phyloP scores from a whole-genome alignment of 2,113 vertebrate genomes.

The Setophaga kirtlandii region DNA sequence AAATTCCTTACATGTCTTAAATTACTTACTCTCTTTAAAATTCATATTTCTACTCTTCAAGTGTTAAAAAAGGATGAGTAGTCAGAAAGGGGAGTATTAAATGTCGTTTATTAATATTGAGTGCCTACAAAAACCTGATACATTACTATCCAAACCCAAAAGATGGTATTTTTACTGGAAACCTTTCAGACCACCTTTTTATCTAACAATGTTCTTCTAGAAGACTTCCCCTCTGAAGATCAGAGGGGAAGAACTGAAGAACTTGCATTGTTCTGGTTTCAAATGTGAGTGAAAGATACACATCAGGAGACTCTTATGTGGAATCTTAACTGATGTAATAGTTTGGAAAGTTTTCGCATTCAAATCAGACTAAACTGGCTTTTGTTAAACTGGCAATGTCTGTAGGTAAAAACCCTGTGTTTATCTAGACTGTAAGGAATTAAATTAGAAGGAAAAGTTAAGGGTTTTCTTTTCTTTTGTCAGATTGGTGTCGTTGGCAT shows the following conservation, averaged over 20 bases:
- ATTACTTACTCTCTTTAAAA: background rate
- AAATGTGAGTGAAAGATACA: background rate
- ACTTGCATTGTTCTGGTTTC: background rate
- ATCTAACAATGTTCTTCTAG: background rate
- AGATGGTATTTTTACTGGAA: background rate
- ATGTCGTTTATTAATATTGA: background rate
- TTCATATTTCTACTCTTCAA: background rate
- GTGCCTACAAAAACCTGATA: background rate
- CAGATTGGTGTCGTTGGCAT: constrained; percentile 69
- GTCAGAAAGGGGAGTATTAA: background rate
- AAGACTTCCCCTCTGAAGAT: background rate
- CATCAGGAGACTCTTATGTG: background rate
- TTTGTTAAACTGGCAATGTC: background rate
- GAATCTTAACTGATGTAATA: background rate
- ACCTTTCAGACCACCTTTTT: background rate
- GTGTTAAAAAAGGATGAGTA: background rate
- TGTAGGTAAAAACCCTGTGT: constrained; percentile 22
- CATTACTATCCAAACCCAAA: background rate
- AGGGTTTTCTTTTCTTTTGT: constrained; percentile 67
- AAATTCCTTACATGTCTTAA: background rate
- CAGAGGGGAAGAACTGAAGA: background rate
- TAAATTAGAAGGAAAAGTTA: constrained; percentile 46
- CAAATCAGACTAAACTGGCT: background rate
- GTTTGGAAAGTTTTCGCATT: background rate
- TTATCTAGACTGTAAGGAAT: constrained; percentile 57